A percentile compares a stretch with the other conserved stretches of the same genome.
Conservation (phyloP, 2,113 vertebrate genomes). For the Hymenochirus boettgeri region DNA sequence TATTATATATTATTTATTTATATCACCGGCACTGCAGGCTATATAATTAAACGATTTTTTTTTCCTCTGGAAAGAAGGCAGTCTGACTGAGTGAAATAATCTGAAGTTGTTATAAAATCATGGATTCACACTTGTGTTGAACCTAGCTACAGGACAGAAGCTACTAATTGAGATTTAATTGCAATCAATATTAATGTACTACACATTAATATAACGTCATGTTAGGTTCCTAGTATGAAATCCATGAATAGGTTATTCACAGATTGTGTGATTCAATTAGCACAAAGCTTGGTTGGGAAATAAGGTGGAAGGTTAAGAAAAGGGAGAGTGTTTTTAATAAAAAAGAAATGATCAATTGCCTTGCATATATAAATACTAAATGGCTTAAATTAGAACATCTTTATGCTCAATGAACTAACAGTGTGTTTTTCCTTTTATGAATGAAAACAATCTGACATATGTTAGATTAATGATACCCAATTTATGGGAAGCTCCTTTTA, state of each 20-base stretch:
- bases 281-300: conserved; percentile 20
- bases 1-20: neutral
- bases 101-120: conserved; percentile 8
- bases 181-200: conserved; percentile 37
- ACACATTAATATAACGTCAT: conserved; percentile 32
- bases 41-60: neutral
- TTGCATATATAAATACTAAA: neutral
- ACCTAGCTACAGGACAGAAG: conserved; percentile 12
- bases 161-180: conserved; percentile 40
- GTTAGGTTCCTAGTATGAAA: conserved; percentile 21
- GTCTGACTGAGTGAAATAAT: conserved; percentile 18
- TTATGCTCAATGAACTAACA: neutral
- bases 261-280: conserved; percentile 19
- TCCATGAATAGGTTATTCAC: conserved; percentile 32
- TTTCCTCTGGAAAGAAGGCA: conserved; percentile 8
- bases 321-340: neutral
- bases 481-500: no score
- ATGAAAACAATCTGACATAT: neutral
- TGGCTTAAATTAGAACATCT: neutral
- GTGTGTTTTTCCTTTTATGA: neutral
- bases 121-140: conserved; percentile 21
- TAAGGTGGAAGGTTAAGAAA: conserved; percentile 2
- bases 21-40: conserved; percentile 11
- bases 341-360: neutral
- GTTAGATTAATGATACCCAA: neutral